Conservation (phyloP, 2,113 vertebrate species). For the Nanorana parkeri region DNA sequence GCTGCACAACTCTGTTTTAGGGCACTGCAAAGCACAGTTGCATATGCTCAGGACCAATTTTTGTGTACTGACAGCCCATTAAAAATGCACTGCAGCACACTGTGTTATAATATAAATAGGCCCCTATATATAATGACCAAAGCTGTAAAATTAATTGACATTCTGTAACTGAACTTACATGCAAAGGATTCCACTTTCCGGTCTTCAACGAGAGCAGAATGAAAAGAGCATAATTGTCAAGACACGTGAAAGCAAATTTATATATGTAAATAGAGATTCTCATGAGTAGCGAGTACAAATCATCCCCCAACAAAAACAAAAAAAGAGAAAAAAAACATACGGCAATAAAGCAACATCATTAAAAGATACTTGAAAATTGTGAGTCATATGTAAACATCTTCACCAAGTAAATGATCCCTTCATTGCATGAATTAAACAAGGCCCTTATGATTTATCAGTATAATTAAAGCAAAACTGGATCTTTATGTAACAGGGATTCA, state of each 20-base stretch:
- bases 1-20: too few relatives aligned
- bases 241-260: constrained; percentile 13
- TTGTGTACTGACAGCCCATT: too few relatives aligned
- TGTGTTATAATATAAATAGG: too few relatives aligned
- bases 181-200: constrained; percentile 97
- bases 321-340: too few relatives aligned
- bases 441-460: constrained; percentile 3
- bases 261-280: constrained; percentile 10
- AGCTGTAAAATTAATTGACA: neutral
- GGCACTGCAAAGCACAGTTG: too few relatives aligned
- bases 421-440: constrained; percentile 9
- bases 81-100: too few relatives aligned
- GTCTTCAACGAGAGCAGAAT: constrained; percentile 81
- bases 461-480: neutral
- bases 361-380: neutral
- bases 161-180: constrained; percentile 88
- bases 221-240: constrained; percentile 61
- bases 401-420: neutral
- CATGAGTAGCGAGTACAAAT: constrained; percentile 16
- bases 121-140: neutral
- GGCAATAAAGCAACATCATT: neutral
- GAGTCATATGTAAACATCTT: constrained; percentile 23
- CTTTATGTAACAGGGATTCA: neutral
- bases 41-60: too few relatives aligned
- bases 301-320: too few relatives aligned